These are phyloP conservation scores for Tenualosa ilisha DNA, from an alignment of 2,797 vertebrate species.

Conservation along the genomic window DNA sequence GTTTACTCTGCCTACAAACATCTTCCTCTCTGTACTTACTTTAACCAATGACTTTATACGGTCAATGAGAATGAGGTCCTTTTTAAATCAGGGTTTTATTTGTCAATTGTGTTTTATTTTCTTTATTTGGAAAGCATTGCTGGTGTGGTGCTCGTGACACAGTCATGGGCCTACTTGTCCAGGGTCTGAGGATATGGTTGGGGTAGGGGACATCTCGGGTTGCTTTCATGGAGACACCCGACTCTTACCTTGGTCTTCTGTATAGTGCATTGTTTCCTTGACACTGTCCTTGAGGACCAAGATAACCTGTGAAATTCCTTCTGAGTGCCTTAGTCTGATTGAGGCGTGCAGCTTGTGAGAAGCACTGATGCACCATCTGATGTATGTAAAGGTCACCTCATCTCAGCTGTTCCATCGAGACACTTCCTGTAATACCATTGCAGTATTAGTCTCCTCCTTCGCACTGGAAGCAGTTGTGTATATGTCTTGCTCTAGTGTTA, in stretches of 20 bases:
- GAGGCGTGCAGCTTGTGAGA: background rate
- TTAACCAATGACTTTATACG: too few relatives aligned
- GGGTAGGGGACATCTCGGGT: background rate
- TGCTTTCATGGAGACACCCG: background rate
- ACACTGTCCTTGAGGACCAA: constrained; percentile 59
- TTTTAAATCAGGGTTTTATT: too few relatives aligned
- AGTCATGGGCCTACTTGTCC: background rate
- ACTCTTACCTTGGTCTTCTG: constrained; percentile 27
- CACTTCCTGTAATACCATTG: constrained; percentile 29
- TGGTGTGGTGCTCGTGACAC: too few relatives aligned
- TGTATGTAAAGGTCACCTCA: background rate
- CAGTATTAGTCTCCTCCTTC: background rate
- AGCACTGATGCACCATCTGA: background rate
- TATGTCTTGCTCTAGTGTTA: background rate
- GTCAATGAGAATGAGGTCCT: too few relatives aligned
- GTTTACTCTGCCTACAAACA: too few relatives aligned
- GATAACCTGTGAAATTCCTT: constrained; percentile 63
- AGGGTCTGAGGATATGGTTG: background rate
- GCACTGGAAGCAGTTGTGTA: background rate
- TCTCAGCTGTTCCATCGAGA: background rate
- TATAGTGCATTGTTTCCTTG: constrained; percentile 38
- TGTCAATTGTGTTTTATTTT: too few relatives aligned
- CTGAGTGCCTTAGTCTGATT: constrained; percentile 47
- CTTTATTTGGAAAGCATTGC: too few relatives aligned
- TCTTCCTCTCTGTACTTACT: too few relatives aligned